Evolutionary conservation across 2,888 invertebrate genomes (phyloP), one percentile per base, ranked within the genome.

Genomic region (Diabrotica balteata): DNA sequence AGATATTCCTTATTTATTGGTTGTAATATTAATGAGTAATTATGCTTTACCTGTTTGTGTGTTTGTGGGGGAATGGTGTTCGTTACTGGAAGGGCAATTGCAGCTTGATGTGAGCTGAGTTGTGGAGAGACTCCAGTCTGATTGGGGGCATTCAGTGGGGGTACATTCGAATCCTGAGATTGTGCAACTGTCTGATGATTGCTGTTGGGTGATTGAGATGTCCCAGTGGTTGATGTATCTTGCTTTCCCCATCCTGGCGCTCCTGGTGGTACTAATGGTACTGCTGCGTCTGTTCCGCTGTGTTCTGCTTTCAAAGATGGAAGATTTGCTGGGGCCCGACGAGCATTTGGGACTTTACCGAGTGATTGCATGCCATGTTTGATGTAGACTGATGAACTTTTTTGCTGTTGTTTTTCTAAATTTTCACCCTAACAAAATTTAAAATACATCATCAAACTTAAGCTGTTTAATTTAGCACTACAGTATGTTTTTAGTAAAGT

Each of bases 281-380:
- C 89, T 82, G 90, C 90, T 80, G 92, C 91, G 85, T 92, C 92
- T 86, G 90, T 90, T 81, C 90, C 91, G 81, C 88, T 90, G 82
- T 91, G 90, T 89, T 99, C 98, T 85, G 97, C 96, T 90, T 97
- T 98, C 88, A 98, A 88, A 90, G 98, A 98, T 85, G 98, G 98
- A 87, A 98, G 89, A 89, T 98, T 97, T 85, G 96, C 97, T 86
- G 98, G 98, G 88, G 98, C 96, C 86, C 98, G 93, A 88, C 98
- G 93, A 85, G 96, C 95, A 87, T 94, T 94, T 86, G 95, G 95
- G 87, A 98, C 95, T 91, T 98, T 98, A 88, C 98, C 98, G 92
- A 99, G 92, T 89, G 93, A 94, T 93, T 98, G 98, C 93, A 98
- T 95, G 90, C 98, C 98, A 97, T 98, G 97, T 91, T 97, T 97